phyloP scores from a whole-genome alignment of 1,140 invertebrate genomes.

The Caenorhabditis briggsae region DNA sequence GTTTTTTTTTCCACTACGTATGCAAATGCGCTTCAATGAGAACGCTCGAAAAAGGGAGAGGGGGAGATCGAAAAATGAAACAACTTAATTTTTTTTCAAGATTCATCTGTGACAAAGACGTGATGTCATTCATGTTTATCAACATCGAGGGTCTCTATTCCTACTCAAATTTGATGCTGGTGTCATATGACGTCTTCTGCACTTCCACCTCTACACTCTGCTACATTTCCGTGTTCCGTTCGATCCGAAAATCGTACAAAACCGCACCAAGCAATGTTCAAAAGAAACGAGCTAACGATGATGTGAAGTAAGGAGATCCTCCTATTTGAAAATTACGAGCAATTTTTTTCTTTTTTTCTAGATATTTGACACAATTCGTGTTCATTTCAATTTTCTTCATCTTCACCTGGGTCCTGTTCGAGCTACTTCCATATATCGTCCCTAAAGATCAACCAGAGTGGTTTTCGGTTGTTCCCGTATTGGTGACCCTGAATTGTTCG shows the following conservation, averaged over 20 bases:
- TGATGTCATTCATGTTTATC: constrained; percentile 14
- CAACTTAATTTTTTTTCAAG: no score
- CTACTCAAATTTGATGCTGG: neutral
- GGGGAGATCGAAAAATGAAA: no score
- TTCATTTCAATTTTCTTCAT: constrained; percentile 27
- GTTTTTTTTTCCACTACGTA: no score
- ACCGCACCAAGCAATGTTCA: neutral
- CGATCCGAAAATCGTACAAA: neutral
- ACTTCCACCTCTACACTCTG: neutral
- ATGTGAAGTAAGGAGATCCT: neutral
- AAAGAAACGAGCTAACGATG: neutral
- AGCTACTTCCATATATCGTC: neutral
- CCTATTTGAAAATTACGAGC: no score
- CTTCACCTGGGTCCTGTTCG: neutral
- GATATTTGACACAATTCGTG: constrained; percentile 1
- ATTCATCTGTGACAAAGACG: neutral
- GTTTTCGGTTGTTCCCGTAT: neutral
- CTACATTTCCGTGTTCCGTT: neutral
- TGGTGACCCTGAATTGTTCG: neutral
- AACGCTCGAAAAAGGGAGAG: no score
- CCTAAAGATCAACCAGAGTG: neutral
- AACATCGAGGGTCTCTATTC: neutral
- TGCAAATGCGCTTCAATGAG: no score
- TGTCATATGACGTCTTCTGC: neutral
- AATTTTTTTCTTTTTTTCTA: no score